These are phyloP conservation scores for Tetramorium alpestre DNA, from an alignment of 1,140 invertebrate genomes.

Conservation along the genomic window DNA sequence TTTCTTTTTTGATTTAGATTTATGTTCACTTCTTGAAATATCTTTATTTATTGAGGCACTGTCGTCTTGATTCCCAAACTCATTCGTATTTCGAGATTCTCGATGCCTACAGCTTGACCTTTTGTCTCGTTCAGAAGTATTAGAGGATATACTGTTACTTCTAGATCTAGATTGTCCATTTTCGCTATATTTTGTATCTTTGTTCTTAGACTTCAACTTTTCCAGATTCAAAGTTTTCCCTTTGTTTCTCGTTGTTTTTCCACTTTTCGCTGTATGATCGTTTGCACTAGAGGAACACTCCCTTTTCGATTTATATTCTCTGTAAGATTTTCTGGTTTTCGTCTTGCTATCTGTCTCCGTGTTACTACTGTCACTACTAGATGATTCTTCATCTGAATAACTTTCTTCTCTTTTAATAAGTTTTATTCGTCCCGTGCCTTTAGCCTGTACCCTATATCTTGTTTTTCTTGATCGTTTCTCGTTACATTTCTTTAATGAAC, in stretches of 20 bases:
- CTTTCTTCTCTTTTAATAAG: slow-evolving; percentile 64
- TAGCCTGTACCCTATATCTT: slow-evolving; percentile 44
- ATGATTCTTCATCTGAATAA: slow-evolving; percentile 46
- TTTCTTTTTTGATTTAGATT: slow-evolving; percentile 45
- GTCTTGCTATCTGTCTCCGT: slow-evolving; percentile 25
- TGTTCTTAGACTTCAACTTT: slow-evolving; percentile 38
- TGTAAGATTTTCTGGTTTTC: slow-evolving; percentile 35
- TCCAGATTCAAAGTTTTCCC: slow-evolving; percentile 17
- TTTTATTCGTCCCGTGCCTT: slow-evolving; percentile 53
- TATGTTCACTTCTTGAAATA: slow-evolving; percentile 38
- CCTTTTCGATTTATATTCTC: slow-evolving; percentile 51
- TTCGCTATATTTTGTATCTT: slow-evolving; percentile 46
- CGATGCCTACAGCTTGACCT: slow-evolving; percentile 10
- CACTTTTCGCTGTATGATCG: slow-evolving; percentile 21
- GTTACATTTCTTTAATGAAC: background rate
- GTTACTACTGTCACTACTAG: slow-evolving; percentile 53
- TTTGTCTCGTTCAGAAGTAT: slow-evolving; percentile 45
- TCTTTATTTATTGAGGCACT: slow-evolving; percentile 33
- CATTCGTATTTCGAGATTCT: slow-evolving; percentile 25
- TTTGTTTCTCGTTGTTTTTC: slow-evolving; percentile 50
- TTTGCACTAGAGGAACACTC: slow-evolving; percentile 29
- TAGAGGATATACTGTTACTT: slow-evolving; percentile 66
- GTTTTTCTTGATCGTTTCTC: slow-evolving; percentile 42
- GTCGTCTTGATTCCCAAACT: slow-evolving; percentile 39
- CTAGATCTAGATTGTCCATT: slow-evolving; percentile 63